Evolutionary conservation across 2,113 vertebrate genomes (phyloP).

Genomic region (Tor tambroides): DNA sequence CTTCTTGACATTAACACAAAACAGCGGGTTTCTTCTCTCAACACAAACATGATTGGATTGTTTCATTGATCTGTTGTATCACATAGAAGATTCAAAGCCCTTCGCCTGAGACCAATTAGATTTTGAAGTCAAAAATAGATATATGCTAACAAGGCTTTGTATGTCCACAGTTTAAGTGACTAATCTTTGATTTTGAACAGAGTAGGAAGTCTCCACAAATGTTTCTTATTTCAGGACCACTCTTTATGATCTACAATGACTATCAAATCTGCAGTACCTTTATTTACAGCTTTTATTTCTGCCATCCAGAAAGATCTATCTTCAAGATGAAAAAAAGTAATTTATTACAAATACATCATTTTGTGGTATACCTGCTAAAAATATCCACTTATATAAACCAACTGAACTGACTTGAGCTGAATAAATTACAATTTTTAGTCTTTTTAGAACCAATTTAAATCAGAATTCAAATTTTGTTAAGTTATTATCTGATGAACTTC

Average conservation of each 20-base stretch:
- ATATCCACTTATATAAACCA: no score
- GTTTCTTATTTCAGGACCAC: neutral
- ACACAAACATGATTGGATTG: constrained; percentile 4
- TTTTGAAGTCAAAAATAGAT: constrained; percentile 8
- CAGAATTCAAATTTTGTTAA: no score
- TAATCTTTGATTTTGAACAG: neutral
- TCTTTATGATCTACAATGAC: constrained; percentile 10
- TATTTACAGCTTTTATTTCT: neutral
- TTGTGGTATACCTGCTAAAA: no score
- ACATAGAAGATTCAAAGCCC: neutral
- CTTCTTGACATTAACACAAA: constrained; percentile 36
- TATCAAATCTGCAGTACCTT: neutral
- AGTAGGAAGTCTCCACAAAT: no score
- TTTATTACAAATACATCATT: no score
- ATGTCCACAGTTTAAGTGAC: neutral
- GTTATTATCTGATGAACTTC: no score
- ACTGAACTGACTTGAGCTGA: no score
- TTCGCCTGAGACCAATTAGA: constrained; percentile 31
- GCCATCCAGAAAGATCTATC: no score
- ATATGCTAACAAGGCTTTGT: neutral
- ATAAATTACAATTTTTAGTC: no score
- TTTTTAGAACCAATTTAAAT: no score
- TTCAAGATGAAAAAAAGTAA: no score
- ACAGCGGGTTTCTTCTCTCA: neutral
- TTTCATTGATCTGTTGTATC: neutral